These are phyloP conservation scores for Paradisaea rubra DNA, from an alignment of 2,113 vertebrate genomes.

Conservation along the genomic window DNA sequence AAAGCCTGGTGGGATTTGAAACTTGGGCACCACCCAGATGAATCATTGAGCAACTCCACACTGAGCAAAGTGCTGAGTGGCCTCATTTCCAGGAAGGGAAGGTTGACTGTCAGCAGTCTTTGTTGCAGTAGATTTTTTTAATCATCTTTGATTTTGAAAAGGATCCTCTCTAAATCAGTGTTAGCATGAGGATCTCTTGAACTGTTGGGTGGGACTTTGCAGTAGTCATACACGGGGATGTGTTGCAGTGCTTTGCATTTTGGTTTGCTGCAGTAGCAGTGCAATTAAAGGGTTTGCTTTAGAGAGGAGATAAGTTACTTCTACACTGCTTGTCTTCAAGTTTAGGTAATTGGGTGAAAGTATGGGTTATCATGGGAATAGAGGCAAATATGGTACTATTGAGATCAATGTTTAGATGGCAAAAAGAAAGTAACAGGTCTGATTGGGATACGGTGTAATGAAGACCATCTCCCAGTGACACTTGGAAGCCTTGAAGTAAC, in stretches of 20 bases:
- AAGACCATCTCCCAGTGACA: neutral
- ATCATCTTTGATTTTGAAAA: neutral
- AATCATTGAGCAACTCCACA: neutral
- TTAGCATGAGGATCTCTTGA: neutral
- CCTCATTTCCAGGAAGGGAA: constrained; percentile 26
- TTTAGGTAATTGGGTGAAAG: neutral
- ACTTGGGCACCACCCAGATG: neutral
- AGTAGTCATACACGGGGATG: accelerated
- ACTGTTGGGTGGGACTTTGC: neutral
- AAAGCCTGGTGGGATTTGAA: neutral
- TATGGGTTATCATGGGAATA: neutral
- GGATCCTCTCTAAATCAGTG: neutral
- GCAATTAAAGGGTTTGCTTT: neutral
- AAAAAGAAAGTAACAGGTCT: neutral
- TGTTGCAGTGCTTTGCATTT: neutral
- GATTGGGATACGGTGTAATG: neutral
- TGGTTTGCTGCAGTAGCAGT: neutral
- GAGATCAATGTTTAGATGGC: neutral
- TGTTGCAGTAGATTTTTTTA: neutral
- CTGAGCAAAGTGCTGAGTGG: neutral
- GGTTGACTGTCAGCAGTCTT: neutral
- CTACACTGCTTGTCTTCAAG: neutral
- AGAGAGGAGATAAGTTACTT: neutral
- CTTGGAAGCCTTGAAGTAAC: neutral
- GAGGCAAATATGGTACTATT: neutral